Evolutionary conservation across 2,797 vertebrate species (phyloP).

Genomic region (Calcarius lapponicus): DNA sequence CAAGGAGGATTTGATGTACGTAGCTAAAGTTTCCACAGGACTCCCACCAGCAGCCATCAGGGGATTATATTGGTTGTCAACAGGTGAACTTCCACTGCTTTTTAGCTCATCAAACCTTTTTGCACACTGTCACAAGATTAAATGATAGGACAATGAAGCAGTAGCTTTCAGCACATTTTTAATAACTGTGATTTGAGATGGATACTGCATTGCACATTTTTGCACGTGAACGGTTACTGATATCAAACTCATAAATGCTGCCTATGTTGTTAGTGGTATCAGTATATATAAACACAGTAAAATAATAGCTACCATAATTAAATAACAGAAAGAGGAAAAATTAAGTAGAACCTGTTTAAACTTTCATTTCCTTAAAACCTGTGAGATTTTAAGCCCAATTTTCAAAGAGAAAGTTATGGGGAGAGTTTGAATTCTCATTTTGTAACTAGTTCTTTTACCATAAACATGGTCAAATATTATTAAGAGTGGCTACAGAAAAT

Average conservation of each 20-base stretch:
- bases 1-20: conserved; percentile 84
- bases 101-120: conserved; percentile 94
- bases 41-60: conserved; percentile 80
- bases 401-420: background rate
- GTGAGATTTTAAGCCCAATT: background rate
- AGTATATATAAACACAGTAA: background rate
- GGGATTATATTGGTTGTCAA: conserved; percentile 89
- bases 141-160: conserved; percentile 53
- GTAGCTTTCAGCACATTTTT: conserved; percentile 21
- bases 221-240: background rate
- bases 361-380: background rate
- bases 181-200: background rate
- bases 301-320: background rate
- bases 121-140: conserved; percentile 84
- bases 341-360: background rate
- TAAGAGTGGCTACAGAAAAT: background rate
- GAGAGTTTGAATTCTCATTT: background rate
- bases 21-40: conserved; percentile 81
- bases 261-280: background rate
- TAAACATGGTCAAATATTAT: background rate
- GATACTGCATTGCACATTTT: background rate
- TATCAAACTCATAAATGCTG: background rate
- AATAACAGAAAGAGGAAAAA: background rate
- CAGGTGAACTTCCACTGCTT: conserved; percentile 82
- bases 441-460: background rate